A percentile compares a stretch with the other conserved stretches of the same genome.
These are phyloP conservation scores for Archaeoteleia sp. DNA, from an alignment of 2,888 invertebrate species.

Conservation along the genomic window DNA sequence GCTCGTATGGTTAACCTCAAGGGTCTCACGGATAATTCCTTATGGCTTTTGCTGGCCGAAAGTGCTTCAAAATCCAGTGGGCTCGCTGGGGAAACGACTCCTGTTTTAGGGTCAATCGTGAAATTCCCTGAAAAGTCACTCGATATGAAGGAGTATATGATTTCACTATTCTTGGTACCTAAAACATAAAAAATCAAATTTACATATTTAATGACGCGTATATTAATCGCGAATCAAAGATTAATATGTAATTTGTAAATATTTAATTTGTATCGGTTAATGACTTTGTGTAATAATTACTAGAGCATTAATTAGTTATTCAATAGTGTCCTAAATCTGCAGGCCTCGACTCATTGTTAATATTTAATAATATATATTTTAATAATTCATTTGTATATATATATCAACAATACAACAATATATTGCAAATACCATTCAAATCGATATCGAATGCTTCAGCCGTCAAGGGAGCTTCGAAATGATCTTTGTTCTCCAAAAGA, in stretches of 20 bases:
- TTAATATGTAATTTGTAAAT: neutral
- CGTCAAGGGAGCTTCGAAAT: constrained; percentile 85
- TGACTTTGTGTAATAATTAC: too few relatives aligned
- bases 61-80: constrained; percentile 89
- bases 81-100: constrained; percentile 81
- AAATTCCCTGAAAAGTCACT: constrained; percentile 88
- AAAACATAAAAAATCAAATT: constrained; percentile 37
- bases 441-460: constrained; percentile 91
- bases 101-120: constrained; percentile 85
- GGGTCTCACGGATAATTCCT: constrained; percentile 76
- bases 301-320: neutral
- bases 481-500: constrained; percentile 86
- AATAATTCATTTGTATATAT: too few relatives aligned
- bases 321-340: too few relatives aligned
- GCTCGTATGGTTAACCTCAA: constrained; percentile 85
- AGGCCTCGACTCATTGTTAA: too few relatives aligned
- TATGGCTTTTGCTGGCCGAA: constrained; percentile 66
- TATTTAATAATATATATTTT: constrained; percentile 1
- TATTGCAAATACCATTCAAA: constrained; percentile 81
- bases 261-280: too few relatives aligned
- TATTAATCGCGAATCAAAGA: neutral
- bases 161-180: constrained; percentile 90
- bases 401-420: too few relatives aligned
- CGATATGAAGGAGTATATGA: constrained; percentile 86
- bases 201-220: too few relatives aligned